Evolutionary conservation across 2,113 vertebrate genomes (phyloP), one percentile per base, ranked within the genome.

Genomic region (Passer montanus): DNA sequence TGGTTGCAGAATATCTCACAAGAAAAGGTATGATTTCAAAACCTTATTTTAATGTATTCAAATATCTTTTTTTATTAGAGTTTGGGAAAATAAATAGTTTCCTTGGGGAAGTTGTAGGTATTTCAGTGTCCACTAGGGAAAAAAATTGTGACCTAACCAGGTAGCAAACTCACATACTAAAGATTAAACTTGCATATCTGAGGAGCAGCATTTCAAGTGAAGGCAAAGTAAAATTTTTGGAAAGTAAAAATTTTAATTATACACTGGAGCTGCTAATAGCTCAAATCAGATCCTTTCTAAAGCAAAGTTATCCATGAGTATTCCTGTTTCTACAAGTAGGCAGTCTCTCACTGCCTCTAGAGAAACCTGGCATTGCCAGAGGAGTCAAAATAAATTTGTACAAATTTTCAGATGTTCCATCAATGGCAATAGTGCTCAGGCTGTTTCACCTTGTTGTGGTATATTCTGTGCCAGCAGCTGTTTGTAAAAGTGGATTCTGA

Each of bases 1-100:
- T 99, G 59, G 99, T 99, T 92, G 99, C 99, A 77, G 99, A 99
- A 81, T 99, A 99, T 89, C 98, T 99, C 90, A 98, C 98, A 50
- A 98, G 99, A 89, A 99, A 99, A 98, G 99, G 99, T 99, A 97
- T 88, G 89, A 27, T 81, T 87, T 82, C 59, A 43, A 88, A 62
- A n/a, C 50, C 28, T 78, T 82, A 44, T 44, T 84, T 75, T 31
- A 58, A 33, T 59, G 7, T 52, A n/a, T 59, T 76, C 14, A 50
- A 43, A 59, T 49, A 3, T 30, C 2, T 27, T 76, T 76, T 76
- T 83, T 44, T 21, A 33, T 55, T 72, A 24, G 39, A 35, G 5
- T 50, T 46, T 47, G 37, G 23, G 37, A 79, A 90, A 69, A 75
- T 33, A 23, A 76, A 0, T 39, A 0, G 4, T 60, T 92, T 78